These are phyloP conservation scores for Paramuricea clavata DNA, from an alignment of 92 coral and sea anemone species.

Conservation along the genomic window DNA sequence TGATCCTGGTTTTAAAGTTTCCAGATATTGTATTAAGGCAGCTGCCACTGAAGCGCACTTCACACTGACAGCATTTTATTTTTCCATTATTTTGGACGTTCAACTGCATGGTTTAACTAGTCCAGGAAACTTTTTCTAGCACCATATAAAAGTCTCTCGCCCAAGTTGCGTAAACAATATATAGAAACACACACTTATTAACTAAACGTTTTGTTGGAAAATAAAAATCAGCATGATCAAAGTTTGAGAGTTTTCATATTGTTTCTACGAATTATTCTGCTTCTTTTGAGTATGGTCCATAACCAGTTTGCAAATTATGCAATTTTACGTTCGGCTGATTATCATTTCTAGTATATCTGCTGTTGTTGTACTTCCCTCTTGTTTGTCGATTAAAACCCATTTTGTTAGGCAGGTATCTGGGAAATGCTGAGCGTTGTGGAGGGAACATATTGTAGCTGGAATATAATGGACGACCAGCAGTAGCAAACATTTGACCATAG, in stretches of 20 bases:
- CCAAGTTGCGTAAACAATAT: not conserved
- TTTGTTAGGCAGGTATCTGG: slow-evolving; percentile 16
- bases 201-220: too few species aligned
- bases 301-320: slow-evolving; percentile 19
- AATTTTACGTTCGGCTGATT: slow-evolving; percentile 26
- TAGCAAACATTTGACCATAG: slow-evolving; percentile 46
- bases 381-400: slow-evolving; percentile 22
- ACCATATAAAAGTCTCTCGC: not conserved
- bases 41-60: too few species aligned
- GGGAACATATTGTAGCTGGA: slow-evolving; percentile 39
- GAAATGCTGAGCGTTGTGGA: not conserved
- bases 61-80: too few species aligned
- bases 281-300: slow-evolving; percentile 23
- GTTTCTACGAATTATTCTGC: slow-evolving; percentile 6
- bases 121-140: not conserved
- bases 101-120: not conserved
- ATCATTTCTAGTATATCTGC: slow-evolving; percentile 26
- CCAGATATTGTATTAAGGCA: too few species aligned
- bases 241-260: not conserved
- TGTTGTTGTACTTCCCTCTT: slow-evolving; percentile 26
- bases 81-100: too few species aligned
- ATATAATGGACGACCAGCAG: slow-evolving; percentile 31
- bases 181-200: not conserved
- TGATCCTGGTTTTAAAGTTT: too few species aligned
- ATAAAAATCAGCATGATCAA: not conserved